Conservation (phyloP, 92 coral and sea anemone species). For the Porites divaricata region DNA sequence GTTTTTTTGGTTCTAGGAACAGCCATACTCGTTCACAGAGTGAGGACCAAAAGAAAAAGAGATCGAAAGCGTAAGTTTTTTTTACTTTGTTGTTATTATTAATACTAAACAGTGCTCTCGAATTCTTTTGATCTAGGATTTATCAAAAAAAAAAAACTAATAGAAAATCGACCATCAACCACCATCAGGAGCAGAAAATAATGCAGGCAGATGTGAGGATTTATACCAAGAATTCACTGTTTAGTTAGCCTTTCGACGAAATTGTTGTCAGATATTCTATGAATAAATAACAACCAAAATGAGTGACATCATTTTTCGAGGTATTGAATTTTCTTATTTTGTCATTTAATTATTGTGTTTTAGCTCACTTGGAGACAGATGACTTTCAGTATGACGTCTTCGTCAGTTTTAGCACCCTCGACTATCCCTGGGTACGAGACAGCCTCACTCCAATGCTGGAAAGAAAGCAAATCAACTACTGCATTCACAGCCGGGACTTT, state of each 20-base stretch:
- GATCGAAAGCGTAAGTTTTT: slow-evolving; percentile 36
- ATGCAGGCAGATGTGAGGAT: too few relatives aligned
- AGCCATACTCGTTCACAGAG: slow-evolving; percentile 31
- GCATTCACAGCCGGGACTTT: slow-evolving; percentile 88
- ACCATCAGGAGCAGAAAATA: too few relatives aligned
- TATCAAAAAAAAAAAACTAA: too few relatives aligned
- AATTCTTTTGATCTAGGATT: too few relatives aligned
- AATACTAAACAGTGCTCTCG: too few relatives aligned
- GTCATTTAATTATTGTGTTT: not conserved
- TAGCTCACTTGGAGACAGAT: slow-evolving; percentile 33
- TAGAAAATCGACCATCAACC: too few relatives aligned
- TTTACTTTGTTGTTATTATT: not conserved
- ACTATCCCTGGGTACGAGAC: slow-evolving; percentile 73
- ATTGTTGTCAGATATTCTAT: too few relatives aligned
- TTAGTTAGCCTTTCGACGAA: too few relatives aligned
- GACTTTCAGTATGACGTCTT: slow-evolving; percentile 77
- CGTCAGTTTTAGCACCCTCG: slow-evolving; percentile 77
- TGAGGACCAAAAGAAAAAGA: slow-evolving; percentile 24
- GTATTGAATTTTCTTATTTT: too few relatives aligned
- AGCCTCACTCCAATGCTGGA: slow-evolving; percentile 77
- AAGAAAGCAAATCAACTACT: slow-evolving; percentile 70
- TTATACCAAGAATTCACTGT: too few relatives aligned
- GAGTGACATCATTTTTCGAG: too few relatives aligned
- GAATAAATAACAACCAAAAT: too few relatives aligned
- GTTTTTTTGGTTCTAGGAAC: slow-evolving; percentile 28